Percentiles rank a stretch among this genome's conserved stretches.
Evolutionary conservation across 2,888 invertebrate genomes (phyloP).

Genomic region (Meta bourneti): DNA sequence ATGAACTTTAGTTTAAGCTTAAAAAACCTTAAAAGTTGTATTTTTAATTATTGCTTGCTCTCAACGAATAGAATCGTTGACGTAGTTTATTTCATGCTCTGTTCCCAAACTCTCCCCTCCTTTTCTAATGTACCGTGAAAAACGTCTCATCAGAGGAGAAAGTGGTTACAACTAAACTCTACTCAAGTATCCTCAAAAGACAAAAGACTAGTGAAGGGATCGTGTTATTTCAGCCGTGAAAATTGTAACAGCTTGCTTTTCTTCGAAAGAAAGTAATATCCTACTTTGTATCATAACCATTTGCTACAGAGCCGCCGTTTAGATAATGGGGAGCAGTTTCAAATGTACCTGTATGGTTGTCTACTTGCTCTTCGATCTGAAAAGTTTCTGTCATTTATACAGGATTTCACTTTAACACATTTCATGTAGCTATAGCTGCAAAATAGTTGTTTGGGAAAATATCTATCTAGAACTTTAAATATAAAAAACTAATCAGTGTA

Average conservation of each 20-base stretch:
- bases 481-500: no score
- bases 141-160: constrained; percentile 8
- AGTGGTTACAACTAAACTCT: constrained; percentile 36
- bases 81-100: constrained; percentile 3
- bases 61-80: no score
- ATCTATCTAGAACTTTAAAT: no score
- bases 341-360: neutral
- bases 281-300: constrained; percentile 28
- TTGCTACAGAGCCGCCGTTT: constrained; percentile 20
- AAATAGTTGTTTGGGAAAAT: no score
- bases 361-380: neutral
- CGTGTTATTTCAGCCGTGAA: constrained; percentile 39
- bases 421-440: no score
- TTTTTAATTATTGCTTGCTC: no score
- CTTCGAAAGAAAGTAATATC: neutral
- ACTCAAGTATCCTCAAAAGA: constrained; percentile 34
- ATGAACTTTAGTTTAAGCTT: no score
- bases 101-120: neutral
- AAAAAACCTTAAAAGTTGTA: no score
- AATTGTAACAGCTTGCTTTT: constrained; percentile 47
- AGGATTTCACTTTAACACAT: no score
- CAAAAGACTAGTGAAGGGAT: constrained; percentile 22
- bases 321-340: constrained; percentile 3
- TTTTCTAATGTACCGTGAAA: constrained; percentile 5
- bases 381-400: neutral